Base-by-base conservation (phyloP, 1,140 invertebrate species). In the Pomacea maculata region DNA sequence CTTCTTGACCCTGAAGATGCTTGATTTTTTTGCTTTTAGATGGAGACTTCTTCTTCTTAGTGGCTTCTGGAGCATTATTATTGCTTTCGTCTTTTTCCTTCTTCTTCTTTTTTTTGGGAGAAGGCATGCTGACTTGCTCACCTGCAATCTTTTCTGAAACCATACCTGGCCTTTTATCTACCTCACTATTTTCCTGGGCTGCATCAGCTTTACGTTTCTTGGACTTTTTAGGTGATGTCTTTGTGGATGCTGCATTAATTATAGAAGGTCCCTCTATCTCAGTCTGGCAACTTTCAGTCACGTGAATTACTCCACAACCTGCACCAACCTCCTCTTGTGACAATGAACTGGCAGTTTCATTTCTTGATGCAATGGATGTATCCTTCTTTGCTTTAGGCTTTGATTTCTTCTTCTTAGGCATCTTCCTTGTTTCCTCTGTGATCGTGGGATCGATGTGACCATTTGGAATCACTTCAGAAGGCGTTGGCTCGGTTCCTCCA, bases 21-120 rank as follows among this genome's bases (percentile, higher is more conserved):
- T 80, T 80, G 2, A 3, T 29, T 52, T 76, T 81, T 67, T 77
- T 75, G 63, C 54, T 77, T 25, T 81, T 76, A 15, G 74, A 63
- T 11, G 57, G 45, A 34, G 80, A 76, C 67, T 77, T 81, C 75
- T 77, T 81, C 75, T 77, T 81, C 34, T 76, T 81, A 19, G 75
- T 21, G 6, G 34, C 34, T 70, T 81, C 64, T 55, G 65, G 72
- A 74, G 17, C 29, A 64, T 73, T 67, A 55, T 73, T 61, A 72
- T 71, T 79, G 29, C 45, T 67, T 72, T 84, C 82, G 11, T 15
- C 64, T 63, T 34, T 75, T 80, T 78, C 75, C 45, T 78, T 81
- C 72, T 82, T 83, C 54, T 84, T 86, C 57, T 80, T 86, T 74
- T 83, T 85, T 75, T 83, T 83, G 74, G 75, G 57, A 64, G 72